A percentile compares a stretch with the other conserved stretches of the same genome.
These are phyloP conservation scores for Habropoda laboriosa DNA, from an alignment of 1,140 invertebrate genomes.

Conservation along the genomic window DNA sequence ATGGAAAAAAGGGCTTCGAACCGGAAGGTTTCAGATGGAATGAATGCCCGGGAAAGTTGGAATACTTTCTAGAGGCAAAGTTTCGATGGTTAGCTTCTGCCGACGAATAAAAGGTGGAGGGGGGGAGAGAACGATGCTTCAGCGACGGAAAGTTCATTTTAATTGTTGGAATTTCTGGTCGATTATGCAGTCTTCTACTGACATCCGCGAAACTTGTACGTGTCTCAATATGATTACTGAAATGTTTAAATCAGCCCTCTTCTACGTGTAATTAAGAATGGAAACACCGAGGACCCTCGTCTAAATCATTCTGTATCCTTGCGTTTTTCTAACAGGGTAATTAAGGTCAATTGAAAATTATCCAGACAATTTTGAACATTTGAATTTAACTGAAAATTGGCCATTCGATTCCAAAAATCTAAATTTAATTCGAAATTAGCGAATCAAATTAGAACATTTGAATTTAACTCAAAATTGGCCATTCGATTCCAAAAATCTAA, in stretches of 20 bases:
- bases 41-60: constrained; percentile 40
- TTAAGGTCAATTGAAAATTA: too few relatives aligned
- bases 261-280: neutral
- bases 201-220: neutral
- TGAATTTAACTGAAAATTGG: too few relatives aligned
- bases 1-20: neutral
- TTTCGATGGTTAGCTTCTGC: constrained; percentile 28
- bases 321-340: too few relatives aligned
- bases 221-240: neutral
- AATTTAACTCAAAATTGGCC: too few relatives aligned
- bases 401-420: too few relatives aligned
- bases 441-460: too few relatives aligned
- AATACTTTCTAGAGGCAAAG: constrained; percentile 45
- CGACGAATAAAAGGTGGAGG: neutral
- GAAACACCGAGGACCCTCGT: too few relatives aligned
- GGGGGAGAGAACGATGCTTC: too few relatives aligned
- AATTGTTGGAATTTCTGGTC: constrained; percentile 48
- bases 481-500: too few relatives aligned
- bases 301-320: too few relatives aligned
- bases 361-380: too few relatives aligned
- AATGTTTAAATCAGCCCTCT: neutral
- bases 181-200: constrained; percentile 34
- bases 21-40: constrained; percentile 11
- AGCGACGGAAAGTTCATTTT: constrained; percentile 36
- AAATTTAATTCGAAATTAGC: too few relatives aligned